Evolutionary conservation across 2,113 vertebrate genomes (phyloP), one percentile per base, ranked within the genome.

Genomic region (Felis catus): DNA sequence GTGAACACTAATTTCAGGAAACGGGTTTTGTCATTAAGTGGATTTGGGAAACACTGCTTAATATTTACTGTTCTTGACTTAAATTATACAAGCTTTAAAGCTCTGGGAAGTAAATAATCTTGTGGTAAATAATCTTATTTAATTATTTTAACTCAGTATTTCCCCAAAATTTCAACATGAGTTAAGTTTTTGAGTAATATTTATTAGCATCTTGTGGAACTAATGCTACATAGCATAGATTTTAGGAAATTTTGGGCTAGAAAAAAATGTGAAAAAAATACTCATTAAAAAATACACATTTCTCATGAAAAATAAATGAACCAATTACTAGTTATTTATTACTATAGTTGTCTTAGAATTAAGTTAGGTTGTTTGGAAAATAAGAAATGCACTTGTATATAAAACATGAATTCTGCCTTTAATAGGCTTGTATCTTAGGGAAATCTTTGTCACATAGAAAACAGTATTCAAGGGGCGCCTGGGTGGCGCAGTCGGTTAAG

Each of bases 361-460:
- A 91, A 97, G 41, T 4, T 91, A 78, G 16, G 27, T 86, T 83
- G 33, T 92, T 97, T 92, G 48, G 55, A 96, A 90, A 95, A 92
- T 3, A 80, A 29, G 45, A 74, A 89, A 93, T 65, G 19, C 12
- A 58, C 7, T 70, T 76, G 10, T 51, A 4, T 88, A 79, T 74
- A 14, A 14, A 14, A 18, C 13, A 55, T 68, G 12, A 51, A 48
- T 71, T 85, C 18, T 95, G 19, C 66, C 36, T 18, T 91, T 88
- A 80, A 48, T 66, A n/a, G n/a, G n/a, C 33, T 84, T 11, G 36
- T 66, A 86, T n/a, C 15, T 82, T 89, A 76, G 9, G 36, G 19
- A 61, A 83, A n/a, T 27, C 11, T 80, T 19, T 61, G 6, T 79
- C 29, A 84, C 25, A 79, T 4, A 86, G 27, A 87, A 71, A 55